Evolutionary conservation across 2,113 vertebrate genomes (phyloP).

Genomic region (Sterrhoptilus dennistouni): DNA sequence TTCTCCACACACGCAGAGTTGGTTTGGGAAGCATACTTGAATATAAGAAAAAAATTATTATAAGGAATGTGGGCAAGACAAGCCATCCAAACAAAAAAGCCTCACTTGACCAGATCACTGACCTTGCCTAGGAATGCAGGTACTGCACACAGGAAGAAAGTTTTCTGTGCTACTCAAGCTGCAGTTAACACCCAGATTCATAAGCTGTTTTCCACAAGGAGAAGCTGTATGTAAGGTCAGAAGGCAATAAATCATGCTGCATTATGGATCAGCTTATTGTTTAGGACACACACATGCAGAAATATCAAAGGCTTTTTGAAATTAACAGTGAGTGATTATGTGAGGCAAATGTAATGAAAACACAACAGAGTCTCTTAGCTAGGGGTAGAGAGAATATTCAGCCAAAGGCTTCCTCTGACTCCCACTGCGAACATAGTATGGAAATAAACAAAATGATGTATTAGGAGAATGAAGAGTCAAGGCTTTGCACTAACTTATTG

Average conservation of each 20-base stretch:
- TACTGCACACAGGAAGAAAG: neutral
- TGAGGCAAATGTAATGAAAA: conserved; percentile 21
- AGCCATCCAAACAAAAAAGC: neutral
- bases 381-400: neutral
- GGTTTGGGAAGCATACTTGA: neutral
- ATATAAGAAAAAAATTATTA: neutral
- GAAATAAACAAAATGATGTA: neutral
- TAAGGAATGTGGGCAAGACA: neutral
- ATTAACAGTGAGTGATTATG: conserved; percentile 6
- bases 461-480: conserved; percentile 9
- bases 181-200: neutral
- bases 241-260: neutral
- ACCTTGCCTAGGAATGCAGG: neutral
- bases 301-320: neutral
- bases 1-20: neutral
- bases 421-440: neutral
- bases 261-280: conserved; percentile 6
- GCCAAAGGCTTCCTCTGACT: neutral
- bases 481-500: neutral
- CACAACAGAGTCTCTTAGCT: neutral
- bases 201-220: neutral
- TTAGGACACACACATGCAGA: neutral
- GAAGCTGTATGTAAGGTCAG: neutral
- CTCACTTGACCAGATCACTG: neutral
- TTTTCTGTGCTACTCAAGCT: neutral